Evolutionary conservation across 2,113 vertebrate genomes (phyloP).

Genomic region (Jaculus jaculus): DNA sequence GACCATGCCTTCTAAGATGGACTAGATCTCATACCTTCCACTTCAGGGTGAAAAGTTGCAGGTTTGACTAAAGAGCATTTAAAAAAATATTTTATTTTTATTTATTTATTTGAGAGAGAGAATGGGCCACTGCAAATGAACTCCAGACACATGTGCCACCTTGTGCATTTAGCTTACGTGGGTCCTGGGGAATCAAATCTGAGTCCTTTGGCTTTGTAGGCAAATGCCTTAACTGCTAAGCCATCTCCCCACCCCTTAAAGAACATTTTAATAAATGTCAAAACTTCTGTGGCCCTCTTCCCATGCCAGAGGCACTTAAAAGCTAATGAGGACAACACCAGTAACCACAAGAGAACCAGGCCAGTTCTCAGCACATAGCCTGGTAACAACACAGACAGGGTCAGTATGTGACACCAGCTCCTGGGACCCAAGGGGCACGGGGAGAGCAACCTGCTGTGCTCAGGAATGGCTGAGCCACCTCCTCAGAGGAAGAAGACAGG

Average conservation of each 20-base stretch:
- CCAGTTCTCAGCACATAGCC: background rate
- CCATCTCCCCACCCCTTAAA: too few species aligned
- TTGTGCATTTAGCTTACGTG: too few species aligned
- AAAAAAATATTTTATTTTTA: too few species aligned
- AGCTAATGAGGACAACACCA: background rate
- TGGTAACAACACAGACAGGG: background rate
- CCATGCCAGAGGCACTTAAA: background rate
- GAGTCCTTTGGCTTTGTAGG: too few species aligned
- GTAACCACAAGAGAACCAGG: rapidly evolving
- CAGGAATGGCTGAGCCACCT: slow-evolving; percentile 1
- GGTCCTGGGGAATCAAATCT: too few species aligned
- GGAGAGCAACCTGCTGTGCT: background rate
- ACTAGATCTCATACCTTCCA: background rate
- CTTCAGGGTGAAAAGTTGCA: background rate
- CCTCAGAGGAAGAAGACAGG: slow-evolving; percentile 73
- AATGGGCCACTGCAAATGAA: too few species aligned
- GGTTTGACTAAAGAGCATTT: background rate
- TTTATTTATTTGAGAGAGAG: too few species aligned
- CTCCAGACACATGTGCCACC: too few species aligned
- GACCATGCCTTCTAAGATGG: background rate
- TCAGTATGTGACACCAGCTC: background rate
- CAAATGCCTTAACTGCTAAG: too few species aligned
- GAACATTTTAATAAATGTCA: background rate
- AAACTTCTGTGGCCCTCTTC: background rate
- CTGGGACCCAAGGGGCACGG: background rate